phyloP scores from a whole-genome alignment of 2,888 invertebrate genomes.

The Megastigmus dorsalis region DNA sequence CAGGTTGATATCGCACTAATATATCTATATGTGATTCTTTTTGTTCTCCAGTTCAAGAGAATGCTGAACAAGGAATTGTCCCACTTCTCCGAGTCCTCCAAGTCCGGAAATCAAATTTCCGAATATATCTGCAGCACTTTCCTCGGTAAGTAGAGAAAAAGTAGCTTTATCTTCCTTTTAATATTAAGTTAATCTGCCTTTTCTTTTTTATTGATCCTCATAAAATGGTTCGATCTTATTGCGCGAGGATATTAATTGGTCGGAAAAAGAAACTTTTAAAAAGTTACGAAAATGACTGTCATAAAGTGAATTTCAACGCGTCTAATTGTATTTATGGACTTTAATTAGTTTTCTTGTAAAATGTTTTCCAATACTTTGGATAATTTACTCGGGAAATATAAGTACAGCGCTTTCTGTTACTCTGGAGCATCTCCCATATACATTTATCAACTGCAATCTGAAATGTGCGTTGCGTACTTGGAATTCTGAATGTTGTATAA shows the following conservation, averaged over 20 bases:
- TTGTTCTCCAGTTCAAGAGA: conserved; percentile 93
- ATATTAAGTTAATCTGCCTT: background rate
- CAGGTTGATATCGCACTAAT: no score
- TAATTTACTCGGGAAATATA: background rate
- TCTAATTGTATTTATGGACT: conserved; percentile 6
- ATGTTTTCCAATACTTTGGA: conserved; percentile 20
- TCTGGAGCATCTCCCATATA: no score
- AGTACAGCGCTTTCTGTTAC: no score
- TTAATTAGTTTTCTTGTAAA: conserved; percentile 24
- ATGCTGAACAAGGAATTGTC: conserved; percentile 99
- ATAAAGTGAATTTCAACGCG: conserved; percentile 7
- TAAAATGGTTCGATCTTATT: background rate
- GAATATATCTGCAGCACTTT: conserved; percentile 99
- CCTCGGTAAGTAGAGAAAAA: conserved; percentile 87
- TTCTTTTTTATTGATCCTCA: background rate
- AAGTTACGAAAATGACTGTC: background rate
- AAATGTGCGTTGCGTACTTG: no score
- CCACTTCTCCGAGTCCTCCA: conserved; percentile 99
- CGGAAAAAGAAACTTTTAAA: conserved; percentile 1
- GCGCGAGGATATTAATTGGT: background rate
- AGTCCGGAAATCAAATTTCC: conserved; percentile 99
- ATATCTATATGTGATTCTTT: no score
- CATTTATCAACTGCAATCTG: no score
- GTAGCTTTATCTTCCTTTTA: background rate
- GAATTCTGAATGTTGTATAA: no score